phyloP scores from a whole-genome alignment of 2,797 vertebrate species.

The Choloepus didactylus region DNA sequence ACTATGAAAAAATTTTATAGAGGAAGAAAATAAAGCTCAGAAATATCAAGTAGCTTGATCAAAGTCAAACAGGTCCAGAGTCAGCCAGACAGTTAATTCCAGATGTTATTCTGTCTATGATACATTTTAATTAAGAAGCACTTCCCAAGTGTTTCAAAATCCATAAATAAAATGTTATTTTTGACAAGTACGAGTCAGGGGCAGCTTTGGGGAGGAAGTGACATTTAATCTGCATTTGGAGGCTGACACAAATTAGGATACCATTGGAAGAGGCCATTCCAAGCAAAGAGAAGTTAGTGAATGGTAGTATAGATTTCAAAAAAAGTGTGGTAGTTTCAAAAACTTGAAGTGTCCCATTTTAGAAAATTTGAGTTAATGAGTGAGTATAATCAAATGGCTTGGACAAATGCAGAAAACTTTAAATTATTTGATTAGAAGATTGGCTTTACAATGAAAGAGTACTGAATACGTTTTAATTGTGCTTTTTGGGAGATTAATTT shows the following conservation, averaged over 20 bases:
- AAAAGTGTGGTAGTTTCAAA: not conserved
- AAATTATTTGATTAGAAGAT: not conserved
- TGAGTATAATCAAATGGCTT: not conserved
- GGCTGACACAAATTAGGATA: not conserved
- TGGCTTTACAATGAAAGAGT: not conserved
- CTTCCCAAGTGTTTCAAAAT: not conserved
- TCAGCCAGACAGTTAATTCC: not conserved
- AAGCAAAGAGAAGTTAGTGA: not conserved
- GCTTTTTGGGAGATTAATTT: not conserved
- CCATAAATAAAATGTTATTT: not conserved
- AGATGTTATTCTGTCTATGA: not conserved
- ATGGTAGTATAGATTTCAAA: not conserved
- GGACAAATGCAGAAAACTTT: not conserved
- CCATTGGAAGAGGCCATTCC: not conserved
- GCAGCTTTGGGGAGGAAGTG: not conserved
- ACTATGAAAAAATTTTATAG: not conserved
- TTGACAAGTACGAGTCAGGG: not conserved
- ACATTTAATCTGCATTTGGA: not conserved
- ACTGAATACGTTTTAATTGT: not conserved
- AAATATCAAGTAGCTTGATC: too few relatives aligned
- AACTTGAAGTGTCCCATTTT: not conserved
- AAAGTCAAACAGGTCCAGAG: not conserved
- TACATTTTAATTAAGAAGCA: not conserved
- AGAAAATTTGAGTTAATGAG: not conserved
- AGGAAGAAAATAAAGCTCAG: not conserved